Base-by-base conservation (phyloP, 2,797 vertebrate genomes). In the Bovichtus variegatus region DNA sequence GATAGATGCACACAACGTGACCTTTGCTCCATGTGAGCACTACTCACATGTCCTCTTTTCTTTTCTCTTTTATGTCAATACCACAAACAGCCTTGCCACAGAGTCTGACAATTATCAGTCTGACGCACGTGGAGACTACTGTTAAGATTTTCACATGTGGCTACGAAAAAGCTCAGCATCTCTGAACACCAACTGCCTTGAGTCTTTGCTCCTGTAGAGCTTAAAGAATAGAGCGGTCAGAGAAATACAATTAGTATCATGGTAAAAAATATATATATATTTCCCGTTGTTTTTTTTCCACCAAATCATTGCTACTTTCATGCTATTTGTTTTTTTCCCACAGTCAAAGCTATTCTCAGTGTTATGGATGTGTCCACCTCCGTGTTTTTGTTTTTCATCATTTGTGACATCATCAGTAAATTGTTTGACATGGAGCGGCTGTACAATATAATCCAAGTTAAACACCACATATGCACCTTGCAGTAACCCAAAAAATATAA, bases 401-500 rank as follows among this genome's bases (percentile, higher is more conserved):
- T 44, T 57, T 15, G 2, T n/a, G 0, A 49, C 13, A 3, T 43
- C 23, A 54, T 60, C 2, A 23, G 29, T 36, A 31, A 71, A 47
- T 10, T 50, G 9, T 67, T 78, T 80, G 53, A 80, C 19, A 49
- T 58, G 29, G 10, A 73, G 21, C 19, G 78, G n/a, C 23, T 62
- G 31, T 23, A 19, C n/a, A 55, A n/a, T 62, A 57, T 25, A 73
- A 55, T 70, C 1, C 8, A 15, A 46, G 16, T 47, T 71, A 57
- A 78, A 78, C 49, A 29, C 6, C 41, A 50, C 23, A 57, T 23
- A 71, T 68, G 71, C 50, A 50, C 19, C 16, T 80, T 38, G 12
- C 49, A 73, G 62, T 60, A n/a, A 80, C 63, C 67, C 25, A 51
- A 65, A 71, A 41, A 81, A n/a, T n/a, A n/a, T 43, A 71, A 82